phyloP scores from a whole-genome alignment of 2,888 invertebrate genomes.

The Acanthosepion esculentum region DNA sequence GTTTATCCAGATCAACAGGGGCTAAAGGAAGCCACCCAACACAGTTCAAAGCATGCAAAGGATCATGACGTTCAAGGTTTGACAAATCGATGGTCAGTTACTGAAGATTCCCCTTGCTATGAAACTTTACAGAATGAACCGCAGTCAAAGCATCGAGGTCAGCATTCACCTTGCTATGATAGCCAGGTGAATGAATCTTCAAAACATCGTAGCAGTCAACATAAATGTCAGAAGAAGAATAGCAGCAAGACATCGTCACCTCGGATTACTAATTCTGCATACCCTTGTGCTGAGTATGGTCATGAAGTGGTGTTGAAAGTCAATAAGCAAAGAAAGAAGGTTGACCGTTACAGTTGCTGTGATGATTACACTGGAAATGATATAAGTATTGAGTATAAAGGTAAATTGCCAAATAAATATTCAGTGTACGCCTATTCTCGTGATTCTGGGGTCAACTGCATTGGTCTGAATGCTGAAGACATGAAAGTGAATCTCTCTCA shows the following conservation, averaged over 20 bases:
- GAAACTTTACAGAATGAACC: neutral
- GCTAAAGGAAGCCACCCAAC: neutral
- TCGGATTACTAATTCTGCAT: neutral
- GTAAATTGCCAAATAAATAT: conserved; percentile 66
- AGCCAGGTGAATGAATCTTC: conserved; percentile 48
- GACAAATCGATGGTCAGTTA: conserved; percentile 40
- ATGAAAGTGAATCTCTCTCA: conserved; percentile 49
- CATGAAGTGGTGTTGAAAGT: conserved; percentile 14
- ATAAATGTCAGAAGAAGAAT: neutral
- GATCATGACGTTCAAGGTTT: neutral
- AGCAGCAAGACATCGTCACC: neutral
- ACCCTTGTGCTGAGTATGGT: neutral
- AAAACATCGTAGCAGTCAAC: conserved; percentile 39
- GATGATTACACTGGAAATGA: conserved; percentile 55
- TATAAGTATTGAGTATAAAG: conserved; percentile 68
- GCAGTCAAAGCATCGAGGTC: neutral
- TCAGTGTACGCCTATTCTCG: conserved; percentile 63
- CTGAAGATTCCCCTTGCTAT: neutral
- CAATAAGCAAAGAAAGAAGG: conserved; percentile 14
- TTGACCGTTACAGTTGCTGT: conserved; percentile 54
- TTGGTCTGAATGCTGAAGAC: conserved; percentile 59
- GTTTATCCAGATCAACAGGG: neutral
- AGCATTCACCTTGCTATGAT: conserved; percentile 51
- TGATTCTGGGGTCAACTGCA: conserved; percentile 73
- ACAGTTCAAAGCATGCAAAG: neutral